These are phyloP conservation scores for Drosophila pachea DNA, from an alignment of 1,140 invertebrate species.

Conservation along the genomic window DNA sequence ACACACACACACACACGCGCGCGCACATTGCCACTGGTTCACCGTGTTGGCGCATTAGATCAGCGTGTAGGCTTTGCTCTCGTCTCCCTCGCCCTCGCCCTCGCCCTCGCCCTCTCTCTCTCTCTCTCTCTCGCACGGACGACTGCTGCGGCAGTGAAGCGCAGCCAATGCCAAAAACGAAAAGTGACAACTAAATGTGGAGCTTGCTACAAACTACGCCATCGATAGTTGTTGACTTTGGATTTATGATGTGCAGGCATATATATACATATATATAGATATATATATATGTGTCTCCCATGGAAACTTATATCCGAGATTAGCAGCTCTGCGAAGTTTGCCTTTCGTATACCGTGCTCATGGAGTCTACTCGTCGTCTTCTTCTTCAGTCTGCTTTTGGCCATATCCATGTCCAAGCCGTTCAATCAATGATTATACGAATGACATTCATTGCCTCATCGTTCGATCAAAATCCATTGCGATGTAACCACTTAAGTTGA, in stretches of 20 bases:
- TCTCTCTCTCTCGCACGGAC: conserved; percentile 17
- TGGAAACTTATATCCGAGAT: neutral
- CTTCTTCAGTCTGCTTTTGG: no score
- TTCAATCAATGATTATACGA: no score
- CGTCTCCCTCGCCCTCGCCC: conserved; percentile 6
- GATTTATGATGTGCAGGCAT: conserved; percentile 12
- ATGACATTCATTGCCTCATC: no score
- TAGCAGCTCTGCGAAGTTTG: neutral
- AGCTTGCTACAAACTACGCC: conserved; percentile 10
- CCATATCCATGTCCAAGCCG: no score
- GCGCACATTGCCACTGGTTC: neutral
- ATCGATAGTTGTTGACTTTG: conserved; percentile 63
- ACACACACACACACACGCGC: no score
- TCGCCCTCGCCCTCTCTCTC: conserved; percentile 9
- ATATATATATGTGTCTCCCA: no score
- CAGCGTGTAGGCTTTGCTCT: conserved; percentile 11
- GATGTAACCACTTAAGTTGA: no score
- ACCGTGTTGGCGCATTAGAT: conserved; percentile 17
- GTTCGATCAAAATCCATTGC: no score
- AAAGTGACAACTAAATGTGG: conserved; percentile 6
- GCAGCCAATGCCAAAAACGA: conserved; percentile 53
- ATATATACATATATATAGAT: no score
- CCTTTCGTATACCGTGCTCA: no score
- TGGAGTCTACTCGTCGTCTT: no score
- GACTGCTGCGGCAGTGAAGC: conserved; percentile 42